These are phyloP conservation scores for Corella eumyota DNA, from an alignment of 23 tunicate genomes.

Conservation along the genomic window DNA sequence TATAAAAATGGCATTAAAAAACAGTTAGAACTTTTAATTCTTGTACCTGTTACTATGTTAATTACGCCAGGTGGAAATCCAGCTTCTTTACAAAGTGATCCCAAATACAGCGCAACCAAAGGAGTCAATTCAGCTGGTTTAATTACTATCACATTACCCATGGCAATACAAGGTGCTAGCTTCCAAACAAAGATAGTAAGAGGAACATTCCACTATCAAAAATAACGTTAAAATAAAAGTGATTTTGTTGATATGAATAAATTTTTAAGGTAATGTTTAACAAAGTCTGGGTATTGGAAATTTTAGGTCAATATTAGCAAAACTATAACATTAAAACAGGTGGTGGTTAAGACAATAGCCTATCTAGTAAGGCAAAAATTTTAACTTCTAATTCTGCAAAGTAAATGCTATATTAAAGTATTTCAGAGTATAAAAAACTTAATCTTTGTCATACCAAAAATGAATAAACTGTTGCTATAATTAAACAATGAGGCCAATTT, in stretches of 20 bases:
- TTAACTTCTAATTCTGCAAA: not conserved
- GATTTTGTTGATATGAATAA: not conserved
- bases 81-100: constrained; percentile 39
- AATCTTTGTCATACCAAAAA: too few species aligned
- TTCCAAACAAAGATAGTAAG: constrained; percentile 30
- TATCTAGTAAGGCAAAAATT: too few species aligned
- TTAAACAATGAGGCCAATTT: not conserved
- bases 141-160: constrained; percentile 30
- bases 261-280: too few species aligned
- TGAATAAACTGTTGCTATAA: not conserved
- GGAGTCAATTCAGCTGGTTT: constrained; percentile 52
- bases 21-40: too few species aligned
- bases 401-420: not conserved
- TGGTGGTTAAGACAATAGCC: too few species aligned
- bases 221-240: not conserved
- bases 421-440: too few species aligned
- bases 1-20: too few species aligned
- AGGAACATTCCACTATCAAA: constrained; percentile 43
- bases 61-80: constrained; percentile 67
- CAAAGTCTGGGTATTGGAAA: too few species aligned
- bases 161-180: constrained; percentile 36
- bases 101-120: constrained; percentile 35
- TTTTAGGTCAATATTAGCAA: too few species aligned
- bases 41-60: constrained; percentile 44
- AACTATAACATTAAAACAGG: too few species aligned